A percentile compares a stretch with the other conserved stretches of the same genome.
Evolutionary conservation across 1,140 invertebrate genomes (phyloP).

Genomic region (Drosophila dunni): DNA sequence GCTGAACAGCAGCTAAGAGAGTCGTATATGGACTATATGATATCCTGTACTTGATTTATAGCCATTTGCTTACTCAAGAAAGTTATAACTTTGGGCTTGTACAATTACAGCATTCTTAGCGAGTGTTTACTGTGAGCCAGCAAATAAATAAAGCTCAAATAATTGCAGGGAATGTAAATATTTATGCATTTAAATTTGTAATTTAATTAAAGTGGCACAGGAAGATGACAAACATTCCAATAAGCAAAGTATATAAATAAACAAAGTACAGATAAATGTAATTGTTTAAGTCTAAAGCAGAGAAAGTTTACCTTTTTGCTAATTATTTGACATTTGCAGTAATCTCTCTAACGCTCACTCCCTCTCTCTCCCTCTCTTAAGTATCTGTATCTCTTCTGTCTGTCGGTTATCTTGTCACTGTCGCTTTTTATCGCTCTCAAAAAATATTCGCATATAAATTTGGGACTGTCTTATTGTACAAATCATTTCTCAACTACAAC

Average conservation of each 20-base stretch:
- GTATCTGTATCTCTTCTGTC: not conserved
- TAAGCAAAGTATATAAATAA: constrained; percentile 10
- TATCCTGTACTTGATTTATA: constrained; percentile 1
- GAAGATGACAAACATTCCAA: constrained; percentile 23
- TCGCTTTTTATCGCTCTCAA: constrained; percentile 16
- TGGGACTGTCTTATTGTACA: constrained; percentile 48
- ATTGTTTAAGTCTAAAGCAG: constrained; percentile 15
- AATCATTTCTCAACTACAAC: constrained; percentile 63
- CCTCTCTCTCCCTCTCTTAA: not conserved
- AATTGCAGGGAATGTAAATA: constrained; percentile 48
- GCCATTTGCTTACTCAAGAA: not conserved
- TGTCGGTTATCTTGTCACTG: constrained; percentile 44
- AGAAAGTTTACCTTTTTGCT: constrained; percentile 59
- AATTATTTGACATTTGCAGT: constrained; percentile 63
- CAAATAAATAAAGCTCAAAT: constrained; percentile 9
- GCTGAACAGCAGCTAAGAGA: constrained; percentile 4
- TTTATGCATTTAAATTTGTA: constrained; percentile 64
- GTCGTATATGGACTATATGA: not conserved
- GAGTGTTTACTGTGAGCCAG: not conserved
- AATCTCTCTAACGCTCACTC: not conserved
- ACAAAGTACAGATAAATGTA: constrained; percentile 10
- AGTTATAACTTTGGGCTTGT: not conserved
- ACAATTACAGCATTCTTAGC: constrained; percentile 2
- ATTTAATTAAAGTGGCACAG: constrained; percentile 54
- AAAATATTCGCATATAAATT: constrained; percentile 68